Evolutionary conservation across 2,888 invertebrate genomes (phyloP).

Genomic region (Calameuta filiformis): DNA sequence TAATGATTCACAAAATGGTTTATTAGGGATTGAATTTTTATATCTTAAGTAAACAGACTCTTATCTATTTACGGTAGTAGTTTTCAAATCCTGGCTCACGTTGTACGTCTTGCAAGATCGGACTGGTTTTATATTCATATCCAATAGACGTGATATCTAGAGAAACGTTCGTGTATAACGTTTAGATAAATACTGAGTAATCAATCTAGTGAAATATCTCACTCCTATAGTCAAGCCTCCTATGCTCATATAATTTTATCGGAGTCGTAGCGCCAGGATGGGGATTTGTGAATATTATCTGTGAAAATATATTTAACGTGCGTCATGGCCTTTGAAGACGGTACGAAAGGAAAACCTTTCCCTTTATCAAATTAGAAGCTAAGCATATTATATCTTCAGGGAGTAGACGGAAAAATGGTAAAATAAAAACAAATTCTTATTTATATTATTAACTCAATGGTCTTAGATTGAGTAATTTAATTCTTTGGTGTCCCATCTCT

Average conservation of each 20-base stretch:
- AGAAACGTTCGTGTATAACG: background rate
- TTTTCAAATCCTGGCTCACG: background rate
- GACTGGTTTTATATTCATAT: background rate
- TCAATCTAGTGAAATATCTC: background rate
- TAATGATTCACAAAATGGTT: background rate
- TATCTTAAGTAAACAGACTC: background rate
- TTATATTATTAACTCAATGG: background rate
- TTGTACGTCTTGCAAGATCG: background rate
- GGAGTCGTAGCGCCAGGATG: background rate
- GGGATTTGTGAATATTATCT: background rate
- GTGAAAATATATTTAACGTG: background rate
- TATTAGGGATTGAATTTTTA: background rate
- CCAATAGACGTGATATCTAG: background rate
- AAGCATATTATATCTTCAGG: background rate
- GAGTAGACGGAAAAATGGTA: background rate
- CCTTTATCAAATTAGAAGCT: background rate
- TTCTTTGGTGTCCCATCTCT: background rate
- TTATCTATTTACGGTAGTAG: background rate
- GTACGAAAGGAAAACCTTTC: background rate
- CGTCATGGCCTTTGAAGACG: background rate
- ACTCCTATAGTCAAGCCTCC: background rate
- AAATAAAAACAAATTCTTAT: background rate
- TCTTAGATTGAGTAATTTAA: background rate
- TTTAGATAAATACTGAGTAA: background rate
- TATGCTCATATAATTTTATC: no score